Conservation (phyloP, 2,888 invertebrate genomes). For the Neuroscelio doddi region DNA sequence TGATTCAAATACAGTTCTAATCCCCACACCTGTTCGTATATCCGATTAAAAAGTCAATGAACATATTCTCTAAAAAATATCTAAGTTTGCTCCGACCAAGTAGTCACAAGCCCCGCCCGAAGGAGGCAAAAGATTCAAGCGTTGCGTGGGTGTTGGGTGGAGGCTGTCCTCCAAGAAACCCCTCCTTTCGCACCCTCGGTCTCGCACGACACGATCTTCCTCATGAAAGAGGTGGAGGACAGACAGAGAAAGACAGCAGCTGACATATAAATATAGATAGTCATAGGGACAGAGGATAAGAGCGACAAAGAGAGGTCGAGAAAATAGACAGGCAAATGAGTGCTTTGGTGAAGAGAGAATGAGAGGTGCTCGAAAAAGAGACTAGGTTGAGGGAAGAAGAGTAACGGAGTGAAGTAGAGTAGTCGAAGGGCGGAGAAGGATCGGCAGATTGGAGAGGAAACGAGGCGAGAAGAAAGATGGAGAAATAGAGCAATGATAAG, state of each 20-base stretch:
- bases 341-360: slow-evolving; percentile 9
- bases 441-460: too few species aligned
- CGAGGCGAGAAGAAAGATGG: slow-evolving; percentile 35
- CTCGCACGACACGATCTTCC: slow-evolving; percentile 12
- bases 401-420: slow-evolving; percentile 13
- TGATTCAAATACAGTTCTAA: too few species aligned
- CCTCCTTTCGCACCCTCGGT: slow-evolving; percentile 52
- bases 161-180: slow-evolving; percentile 62
- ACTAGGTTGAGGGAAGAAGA: slow-evolving; percentile 15
- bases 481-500: slow-evolving; percentile 64
- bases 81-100: background rate
- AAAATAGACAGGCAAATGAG: too few species aligned
- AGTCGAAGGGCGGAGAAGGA: slow-evolving; percentile 36
- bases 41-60: too few species aligned
- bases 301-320: slow-evolving; percentile 4
- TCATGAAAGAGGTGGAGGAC: slow-evolving; percentile 4
- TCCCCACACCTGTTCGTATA: slow-evolving; percentile 16
- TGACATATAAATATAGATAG: slow-evolving; percentile 31
- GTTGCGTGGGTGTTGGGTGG: slow-evolving; percentile 62
- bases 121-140: slow-evolving; percentile 14
- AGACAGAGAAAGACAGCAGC: slow-evolving; percentile 6
- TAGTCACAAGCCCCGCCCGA: slow-evolving; percentile 35
- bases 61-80: background rate
- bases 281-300: slow-evolving; percentile 34
- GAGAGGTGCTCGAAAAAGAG: slow-evolving; percentile 28